Conservation (phyloP, 2,888 invertebrate genomes). For the Limenitis camilla region DNA sequence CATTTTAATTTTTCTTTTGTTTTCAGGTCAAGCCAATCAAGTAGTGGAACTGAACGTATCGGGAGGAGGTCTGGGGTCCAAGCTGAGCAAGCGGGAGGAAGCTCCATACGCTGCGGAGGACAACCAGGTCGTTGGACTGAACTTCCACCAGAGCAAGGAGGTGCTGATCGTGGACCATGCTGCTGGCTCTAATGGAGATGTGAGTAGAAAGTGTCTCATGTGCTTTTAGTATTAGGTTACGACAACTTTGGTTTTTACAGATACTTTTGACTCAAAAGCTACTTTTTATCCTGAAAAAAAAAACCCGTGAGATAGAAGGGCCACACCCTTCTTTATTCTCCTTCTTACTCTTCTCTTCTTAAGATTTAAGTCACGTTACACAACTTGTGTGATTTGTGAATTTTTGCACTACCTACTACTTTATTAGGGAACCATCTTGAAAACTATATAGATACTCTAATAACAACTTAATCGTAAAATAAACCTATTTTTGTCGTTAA, state of each 20-base stretch:
- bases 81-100: slow-evolving; percentile 87
- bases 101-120: slow-evolving; percentile 90
- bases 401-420: too few species aligned
- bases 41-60: slow-evolving; percentile 79
- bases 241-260: neutral
- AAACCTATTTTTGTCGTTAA: too few species aligned
- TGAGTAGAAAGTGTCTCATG: slow-evolving; percentile 31
- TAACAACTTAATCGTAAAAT: too few species aligned
- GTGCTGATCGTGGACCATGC: slow-evolving; percentile 85
- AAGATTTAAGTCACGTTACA: too few species aligned
- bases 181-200: slow-evolving; percentile 68
- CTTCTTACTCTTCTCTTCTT: too few species aligned
- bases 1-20: neutral
- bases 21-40: slow-evolving; percentile 74
- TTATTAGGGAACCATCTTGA: too few species aligned
- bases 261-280: too few species aligned
- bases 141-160: slow-evolving; percentile 94
- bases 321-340: too few species aligned
- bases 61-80: slow-evolving; percentile 86
- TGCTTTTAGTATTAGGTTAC: neutral
- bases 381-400: too few species aligned
- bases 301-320: too few species aligned
- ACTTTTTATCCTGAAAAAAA: too few species aligned
- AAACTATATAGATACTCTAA: too few species aligned
- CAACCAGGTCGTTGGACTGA: slow-evolving; percentile 89